Base-by-base conservation (phyloP, 2,797 vertebrate species). In the Gallinago nigripennis region DNA sequence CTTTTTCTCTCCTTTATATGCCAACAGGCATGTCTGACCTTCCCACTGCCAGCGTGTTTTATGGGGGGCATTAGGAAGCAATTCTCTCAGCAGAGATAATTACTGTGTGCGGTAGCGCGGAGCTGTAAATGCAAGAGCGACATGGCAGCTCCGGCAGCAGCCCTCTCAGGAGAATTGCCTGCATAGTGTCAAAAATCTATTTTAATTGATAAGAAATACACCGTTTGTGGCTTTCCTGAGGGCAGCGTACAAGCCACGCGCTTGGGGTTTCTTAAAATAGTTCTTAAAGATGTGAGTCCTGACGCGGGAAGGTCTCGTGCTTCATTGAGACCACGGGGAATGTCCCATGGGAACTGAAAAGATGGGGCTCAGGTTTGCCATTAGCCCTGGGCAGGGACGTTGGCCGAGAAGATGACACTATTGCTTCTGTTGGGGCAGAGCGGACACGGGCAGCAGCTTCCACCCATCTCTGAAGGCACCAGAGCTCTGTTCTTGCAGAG, bases 391-490 rank as follows among this genome's bases (percentile, higher is more conserved):
- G 37, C 50, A 73, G 35, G 31, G 27, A 24, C 0, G 1, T 20
- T 28, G 37, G 11, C 33, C 24, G 65, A 66, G 70, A 37, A 63
- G 69, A 45, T 10, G 71, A 15, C 6, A 27, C 21, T 2, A 1
- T 17, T 70, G 37, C 35, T 31, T 23, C 46, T 54, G 43, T 27
- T 0, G 0, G n/a, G 75, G 71, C 70, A 64, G 61, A 43, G 24
- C 0, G 0, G 48, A 30, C 41, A 56, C 0, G 0, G 48, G 13
- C 28, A 90, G 76, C 41, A 61, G 37, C 71, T 65, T 23, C 13
- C 0, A 0, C 13, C 45, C 3, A 0, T 18, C 35, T 48, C 33
- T 2, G 23, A 80, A 70, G 31, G 57, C 43, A 63, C 4, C 54
- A 24, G 25, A 1, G 4, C 41, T 20, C 48, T 39, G 43, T 57